Base-by-base conservation (phyloP, 1,140 invertebrate species). In the Campodea augens region DNA sequence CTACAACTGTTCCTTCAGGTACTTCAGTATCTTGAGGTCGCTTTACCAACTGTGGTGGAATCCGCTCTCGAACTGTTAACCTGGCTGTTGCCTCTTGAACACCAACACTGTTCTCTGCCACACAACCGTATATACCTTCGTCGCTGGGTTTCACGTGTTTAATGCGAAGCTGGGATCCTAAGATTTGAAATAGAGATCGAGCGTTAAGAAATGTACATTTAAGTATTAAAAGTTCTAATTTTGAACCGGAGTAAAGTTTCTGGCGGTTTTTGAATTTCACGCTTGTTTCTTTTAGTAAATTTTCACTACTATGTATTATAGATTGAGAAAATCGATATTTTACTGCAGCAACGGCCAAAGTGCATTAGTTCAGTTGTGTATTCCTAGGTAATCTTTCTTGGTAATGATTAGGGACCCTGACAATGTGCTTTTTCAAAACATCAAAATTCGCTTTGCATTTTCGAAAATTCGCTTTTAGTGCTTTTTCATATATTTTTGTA, bases 51-150 rank as follows among this genome's bases (percentile, higher is more conserved):
- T 63, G 67, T 21, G 77, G 82, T 18, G 69, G 64, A 25, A 54
- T 62, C 49, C 48, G 48, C 57, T 67, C 63, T 57, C 69, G 64
- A 2, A 85, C 72, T 19, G 63, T 70, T 22, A 89, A 57, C 51
- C 74, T 67, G 12, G 74, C 77, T 47, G 71, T 73, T 10, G 72
- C 69, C 59, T 78, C 78, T 1, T 71, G 70, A 23, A 70, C 65
- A 0, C 83, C 83, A 46, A 77, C 70, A 10, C 64, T 57, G 56
- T 87, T 90, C 56, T 73, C 71, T 0, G 81, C 84, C 52, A 74
- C 66, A 54, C 88, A 92, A 18, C 81, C 72, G 63, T 90, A 91
- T 49, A 74, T 65, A 18, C 78, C 86, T 23, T 74, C 69, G 58
- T 91, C 84, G 1, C 70, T 65, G 44, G 72, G 64, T 44, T 70